Base-by-base conservation (phyloP, 2,797 vertebrate genomes). In the Acanthiza pusilla region DNA sequence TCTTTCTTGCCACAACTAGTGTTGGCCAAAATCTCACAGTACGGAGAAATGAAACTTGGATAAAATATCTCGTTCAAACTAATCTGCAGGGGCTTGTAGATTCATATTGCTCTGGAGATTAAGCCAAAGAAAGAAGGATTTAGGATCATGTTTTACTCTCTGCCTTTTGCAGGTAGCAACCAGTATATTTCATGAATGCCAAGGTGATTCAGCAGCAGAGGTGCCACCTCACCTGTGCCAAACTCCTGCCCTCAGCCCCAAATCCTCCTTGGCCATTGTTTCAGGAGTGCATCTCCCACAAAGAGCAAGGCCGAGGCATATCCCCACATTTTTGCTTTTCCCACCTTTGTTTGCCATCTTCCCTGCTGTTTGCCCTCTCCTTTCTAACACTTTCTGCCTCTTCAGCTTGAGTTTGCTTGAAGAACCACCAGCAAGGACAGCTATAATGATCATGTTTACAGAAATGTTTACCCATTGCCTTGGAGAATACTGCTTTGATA, bases 241-340 rank as follows among this genome's bases (percentile, higher is more conserved):
- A 66, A 47, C 13, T 40, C 27, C 68, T n/a, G 14, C 6, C 3
- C 55, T 88, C 38, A 18, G 14, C 45, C 45, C 25, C 1, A 0
- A 2, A 58, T 4, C 0, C 32, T 19, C 76, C 11, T 50, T 29
- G 48, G 43, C 74, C 38, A 27, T n/a, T 29, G 53, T 17, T 88
- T 50, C 36, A 57, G n/a, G 16, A 0, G 0, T 15, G 27, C 6
- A 4, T 22, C 29, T 90, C n/a, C 53, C 27, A 22, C 10, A 47
- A 42, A 34, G 7, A 82, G 38, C 29, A 42, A 58, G 38, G 42
- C 67, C 21, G 2, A 2, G 19, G 16, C 48, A 1, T 2, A 22
- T n/a, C 57, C n/a, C 29, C 8, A 16, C 19, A n/a, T 70, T 70
- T 91, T 45, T 54, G 62, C 71, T 82, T 51, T 65, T 54, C 6